Evolutionary conservation across 2,113 vertebrate species (phyloP).

Genomic region (Setophaga petechia): DNA sequence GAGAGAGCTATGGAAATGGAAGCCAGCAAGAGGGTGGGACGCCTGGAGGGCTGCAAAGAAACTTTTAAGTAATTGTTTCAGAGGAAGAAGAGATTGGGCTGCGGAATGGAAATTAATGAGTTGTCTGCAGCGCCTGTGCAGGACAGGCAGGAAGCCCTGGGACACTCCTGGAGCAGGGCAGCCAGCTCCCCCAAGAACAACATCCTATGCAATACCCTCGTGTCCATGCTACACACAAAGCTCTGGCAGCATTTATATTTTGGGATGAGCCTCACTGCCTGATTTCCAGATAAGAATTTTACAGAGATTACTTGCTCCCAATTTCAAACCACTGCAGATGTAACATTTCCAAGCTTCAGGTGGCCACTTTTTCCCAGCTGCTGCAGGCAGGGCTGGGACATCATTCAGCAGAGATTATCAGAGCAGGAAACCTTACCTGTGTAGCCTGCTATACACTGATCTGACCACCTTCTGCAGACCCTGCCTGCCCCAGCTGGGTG

Average conservation of each 20-base stretch:
- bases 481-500: accelerated
- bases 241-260: not conserved
- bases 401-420: not conserved
- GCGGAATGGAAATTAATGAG: not conserved
- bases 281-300: conserved; percentile 17
- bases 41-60: conserved; percentile 4
- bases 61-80: not conserved
- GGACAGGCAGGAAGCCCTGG: not conserved
- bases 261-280: not conserved
- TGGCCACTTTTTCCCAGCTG: not conserved
- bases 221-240: not conserved
- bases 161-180: not conserved
- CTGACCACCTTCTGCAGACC: not conserved
- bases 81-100: not conserved
- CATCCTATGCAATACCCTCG: not conserved
- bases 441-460: accelerated
- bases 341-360: not conserved
- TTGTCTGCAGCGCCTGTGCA: not conserved
- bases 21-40: not conserved
- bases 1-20: not conserved
- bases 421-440: not conserved
- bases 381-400: not conserved
- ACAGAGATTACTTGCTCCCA: not conserved
- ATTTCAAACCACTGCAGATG: not conserved
- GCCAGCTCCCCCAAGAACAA: not conserved